Evolutionary conservation across 2,888 invertebrate genomes (phyloP).

Genomic region (Eupithecia dodoneata): DNA sequence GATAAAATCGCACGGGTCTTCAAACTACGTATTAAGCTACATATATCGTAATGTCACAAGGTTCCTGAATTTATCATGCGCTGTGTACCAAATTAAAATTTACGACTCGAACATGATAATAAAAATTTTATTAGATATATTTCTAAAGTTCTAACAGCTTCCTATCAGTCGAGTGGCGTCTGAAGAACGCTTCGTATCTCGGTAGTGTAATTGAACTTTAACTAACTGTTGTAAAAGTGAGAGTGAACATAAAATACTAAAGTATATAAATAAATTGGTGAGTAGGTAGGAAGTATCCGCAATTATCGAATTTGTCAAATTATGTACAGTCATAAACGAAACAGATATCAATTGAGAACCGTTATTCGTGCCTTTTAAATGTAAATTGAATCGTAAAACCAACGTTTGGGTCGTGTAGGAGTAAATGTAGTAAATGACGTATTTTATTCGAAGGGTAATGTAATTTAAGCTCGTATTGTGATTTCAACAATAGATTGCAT

Average conservation of each 20-base stretch:
- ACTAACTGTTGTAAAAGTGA: constrained; percentile 24
- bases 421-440: constrained; percentile 46
- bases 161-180: constrained; percentile 30
- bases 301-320: constrained; percentile 51
- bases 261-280: constrained; percentile 10
- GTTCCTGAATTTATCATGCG: constrained; percentile 13
- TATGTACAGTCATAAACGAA: constrained; percentile 55
- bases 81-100: constrained; percentile 17
- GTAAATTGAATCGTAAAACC: constrained; percentile 73
- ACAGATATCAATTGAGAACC: constrained; percentile 61
- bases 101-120: constrained; percentile 23
- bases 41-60: constrained; percentile 3
- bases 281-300: constrained; percentile 18
- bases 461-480: constrained; percentile 41
- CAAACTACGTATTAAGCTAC: not conserved
- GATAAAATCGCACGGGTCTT: constrained; percentile 2
- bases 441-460: constrained; percentile 35
- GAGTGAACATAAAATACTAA: constrained; percentile 18
- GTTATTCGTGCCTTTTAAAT: constrained; percentile 69
- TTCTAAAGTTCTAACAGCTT: constrained; percentile 26
- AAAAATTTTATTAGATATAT: constrained; percentile 22
- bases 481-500: constrained; percentile 41
- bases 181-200: constrained; percentile 23
- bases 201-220: constrained; percentile 18
- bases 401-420: constrained; percentile 60